These are phyloP conservation scores for Carapus acus DNA, from an alignment of 2,797 vertebrate species.

Conservation along the genomic window DNA sequence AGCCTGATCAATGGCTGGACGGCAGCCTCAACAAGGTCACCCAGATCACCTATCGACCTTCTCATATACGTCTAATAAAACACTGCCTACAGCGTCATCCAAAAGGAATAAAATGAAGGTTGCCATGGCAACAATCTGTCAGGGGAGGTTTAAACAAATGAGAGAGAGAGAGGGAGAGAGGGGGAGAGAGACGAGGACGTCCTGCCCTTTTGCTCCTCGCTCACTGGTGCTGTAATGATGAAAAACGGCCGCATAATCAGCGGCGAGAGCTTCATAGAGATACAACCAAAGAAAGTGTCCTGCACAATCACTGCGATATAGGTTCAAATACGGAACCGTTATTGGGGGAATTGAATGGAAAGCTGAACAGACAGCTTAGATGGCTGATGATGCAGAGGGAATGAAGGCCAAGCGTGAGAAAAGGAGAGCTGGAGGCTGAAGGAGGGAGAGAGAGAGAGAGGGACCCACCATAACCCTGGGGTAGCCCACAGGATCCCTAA, in stretches of 20 bases:
- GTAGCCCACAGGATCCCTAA: slow-evolving; percentile 85
- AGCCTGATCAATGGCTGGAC: slow-evolving; percentile 73
- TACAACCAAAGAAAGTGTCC: slow-evolving; percentile 27
- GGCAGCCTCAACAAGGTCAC: slow-evolving; percentile 66
- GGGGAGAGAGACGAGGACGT: slow-evolving; percentile 42
- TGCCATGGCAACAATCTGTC: slow-evolving; percentile 38
- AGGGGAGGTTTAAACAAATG: slow-evolving; percentile 48
- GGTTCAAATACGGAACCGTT: slow-evolving; percentile 37
- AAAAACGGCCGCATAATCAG: slow-evolving; percentile 55
- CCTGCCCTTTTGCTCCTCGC: slow-evolving; percentile 34
- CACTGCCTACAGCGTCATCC: slow-evolving; percentile 33
- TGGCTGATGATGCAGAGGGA: slow-evolving; percentile 6
- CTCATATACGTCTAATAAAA: slow-evolving; percentile 51
- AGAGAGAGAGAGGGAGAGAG: slow-evolving; percentile 23
- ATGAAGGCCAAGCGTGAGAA: background rate
- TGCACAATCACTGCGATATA: slow-evolving; percentile 45
- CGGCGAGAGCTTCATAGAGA: slow-evolving; percentile 30
- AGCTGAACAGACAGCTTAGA: slow-evolving; percentile 29
- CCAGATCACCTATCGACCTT: slow-evolving; percentile 76
- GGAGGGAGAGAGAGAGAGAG: slow-evolving; percentile 7
- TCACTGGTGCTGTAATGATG: slow-evolving; percentile 61
- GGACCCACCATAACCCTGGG: slow-evolving; percentile 83
- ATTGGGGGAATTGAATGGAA: slow-evolving; percentile 34
- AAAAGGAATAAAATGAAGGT: slow-evolving; percentile 25
- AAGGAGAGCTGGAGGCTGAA: background rate